phyloP scores from a whole-genome alignment of 2,797 vertebrate species.

The Valencia hispanica region DNA sequence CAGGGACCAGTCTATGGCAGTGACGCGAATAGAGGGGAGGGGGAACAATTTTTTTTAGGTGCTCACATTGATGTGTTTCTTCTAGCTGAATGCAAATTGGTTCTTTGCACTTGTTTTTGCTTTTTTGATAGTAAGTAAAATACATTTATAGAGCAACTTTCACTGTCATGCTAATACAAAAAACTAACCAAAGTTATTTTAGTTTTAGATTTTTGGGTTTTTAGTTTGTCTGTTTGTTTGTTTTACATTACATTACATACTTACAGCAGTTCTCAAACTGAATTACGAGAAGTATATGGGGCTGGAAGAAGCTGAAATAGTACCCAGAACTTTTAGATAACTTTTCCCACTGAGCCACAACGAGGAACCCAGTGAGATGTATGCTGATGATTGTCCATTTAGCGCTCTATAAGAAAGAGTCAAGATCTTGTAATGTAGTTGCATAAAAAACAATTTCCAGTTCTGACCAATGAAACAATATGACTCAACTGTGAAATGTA shows the following conservation, averaged over 20 bases:
- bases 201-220: neutral
- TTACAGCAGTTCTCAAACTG: neutral
- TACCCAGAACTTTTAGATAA: too few species aligned
- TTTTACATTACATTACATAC: too few species aligned
- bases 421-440: too few species aligned
- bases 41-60: neutral
- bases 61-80: neutral
- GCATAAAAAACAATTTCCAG: too few species aligned
- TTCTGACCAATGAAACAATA: too few species aligned
- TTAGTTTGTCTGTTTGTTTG: neutral
- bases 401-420: too few species aligned
- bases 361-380: neutral
- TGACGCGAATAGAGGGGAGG: conserved; percentile 34
- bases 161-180: too few species aligned
- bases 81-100: neutral
- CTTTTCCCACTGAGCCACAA: too few species aligned
- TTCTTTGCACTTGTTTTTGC: neutral
- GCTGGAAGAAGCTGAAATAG: too few species aligned
- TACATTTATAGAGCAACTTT: neutral
- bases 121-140: neutral
- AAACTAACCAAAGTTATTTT: neutral
- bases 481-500: too few species aligned
- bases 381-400: neutral
- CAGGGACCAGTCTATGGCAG: conserved; percentile 37
- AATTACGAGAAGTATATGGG: neutral